Conservation (phyloP, 2,797 vertebrate genomes). For the Vultur gryphus region DNA sequence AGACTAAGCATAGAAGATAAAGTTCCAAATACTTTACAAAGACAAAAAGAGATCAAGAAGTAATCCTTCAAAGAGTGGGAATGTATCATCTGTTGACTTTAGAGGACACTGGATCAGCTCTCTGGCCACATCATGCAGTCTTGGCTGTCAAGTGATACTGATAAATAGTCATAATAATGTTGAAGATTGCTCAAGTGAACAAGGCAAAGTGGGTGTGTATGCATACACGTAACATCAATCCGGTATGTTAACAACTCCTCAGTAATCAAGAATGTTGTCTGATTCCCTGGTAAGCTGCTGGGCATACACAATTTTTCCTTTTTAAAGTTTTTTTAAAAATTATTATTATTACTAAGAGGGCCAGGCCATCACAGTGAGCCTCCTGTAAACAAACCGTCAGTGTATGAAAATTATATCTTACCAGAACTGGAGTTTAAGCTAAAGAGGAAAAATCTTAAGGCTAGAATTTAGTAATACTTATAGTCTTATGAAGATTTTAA, state of each 20-base stretch:
- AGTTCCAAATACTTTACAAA: neutral
- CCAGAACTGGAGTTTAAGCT: neutral
- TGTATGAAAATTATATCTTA: neutral
- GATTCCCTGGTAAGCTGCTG: neutral
- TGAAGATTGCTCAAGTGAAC: neutral
- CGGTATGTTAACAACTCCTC: neutral
- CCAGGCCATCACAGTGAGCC: neutral
- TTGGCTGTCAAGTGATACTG: neutral
- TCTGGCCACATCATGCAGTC: neutral
- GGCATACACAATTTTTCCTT: neutral
- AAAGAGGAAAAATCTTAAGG: neutral
- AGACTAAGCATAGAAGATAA: neutral
- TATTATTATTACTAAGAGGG: neutral
- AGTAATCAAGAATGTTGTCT: neutral
- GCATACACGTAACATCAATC: fast-evolving
- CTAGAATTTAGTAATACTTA: neutral
- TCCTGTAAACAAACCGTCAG: neutral
- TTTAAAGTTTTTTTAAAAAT: neutral
- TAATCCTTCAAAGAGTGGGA: neutral
- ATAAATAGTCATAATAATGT: neutral
- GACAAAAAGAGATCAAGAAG: neutral
- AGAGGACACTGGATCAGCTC: neutral
- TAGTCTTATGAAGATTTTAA: neutral
- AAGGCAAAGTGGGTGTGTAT: neutral
- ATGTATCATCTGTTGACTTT: neutral